Evolutionary conservation across 2,113 vertebrate genomes (phyloP), one percentile per base, ranked within the genome.

Genomic region (Rhizomys pruinosus): DNA sequence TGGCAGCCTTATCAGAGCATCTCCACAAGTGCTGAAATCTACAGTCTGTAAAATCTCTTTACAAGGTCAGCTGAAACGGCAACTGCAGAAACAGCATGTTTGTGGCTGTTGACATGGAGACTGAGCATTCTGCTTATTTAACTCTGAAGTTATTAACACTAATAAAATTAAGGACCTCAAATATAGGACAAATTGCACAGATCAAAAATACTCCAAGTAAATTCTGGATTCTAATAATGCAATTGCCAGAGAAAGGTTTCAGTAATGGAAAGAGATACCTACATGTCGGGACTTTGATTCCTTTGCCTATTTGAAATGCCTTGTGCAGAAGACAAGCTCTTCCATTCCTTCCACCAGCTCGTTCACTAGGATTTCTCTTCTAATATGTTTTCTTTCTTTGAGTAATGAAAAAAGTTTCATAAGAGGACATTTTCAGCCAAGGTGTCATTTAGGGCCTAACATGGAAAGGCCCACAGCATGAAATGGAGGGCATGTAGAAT

Each of bases 131-230:
- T 63, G 19, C 59, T 66, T 71, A 63, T 29, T 81, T 69, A 80
- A 34, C 44, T 92, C 66, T 81, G 55, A 89, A 87, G 17, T 32
- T 59, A 76, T 82, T 52, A 66, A 72, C 63, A 69, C 68, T 27
- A 79, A 81, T 34, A 80, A 52, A 92, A 84, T 71, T 47, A 90
- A 71, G 44, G 47, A 90, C 79, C 87, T 76, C n/a, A 20, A 42
- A 15, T 12, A 34, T 3, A 37, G n/a, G 78, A 73, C 52, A 59
- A 73, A 32, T 77, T 29, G 47, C 16, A 16, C 34, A 59, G 19
- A 47, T 11, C 90, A 90, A 37, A 92, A 64, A 94, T 29, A 64
- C 13, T 32, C 9, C 19, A 71, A 61, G 34, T 52, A 68, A 39
- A 77, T 61, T 68, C 63, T 27, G 57, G 76, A 61, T 66, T 71